A percentile compares a stretch with the other conserved stretches of the same genome.
Conservation (phyloP, 2,888 invertebrate species). For the Rhingia campestris region DNA sequence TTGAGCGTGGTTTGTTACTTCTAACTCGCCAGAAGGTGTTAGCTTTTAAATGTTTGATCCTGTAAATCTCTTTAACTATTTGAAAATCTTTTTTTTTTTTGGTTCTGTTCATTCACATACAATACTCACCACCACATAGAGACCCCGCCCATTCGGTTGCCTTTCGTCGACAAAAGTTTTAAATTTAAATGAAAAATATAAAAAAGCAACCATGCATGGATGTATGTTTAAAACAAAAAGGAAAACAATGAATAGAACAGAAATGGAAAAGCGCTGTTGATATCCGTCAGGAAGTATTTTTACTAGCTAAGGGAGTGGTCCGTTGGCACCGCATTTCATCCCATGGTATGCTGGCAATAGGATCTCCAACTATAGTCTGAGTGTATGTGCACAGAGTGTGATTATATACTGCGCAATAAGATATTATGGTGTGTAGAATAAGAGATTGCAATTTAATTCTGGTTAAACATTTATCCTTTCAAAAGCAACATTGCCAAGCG, state of each 20-base stretch:
- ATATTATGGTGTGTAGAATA: constrained; percentile 54
- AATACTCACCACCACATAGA: background rate
- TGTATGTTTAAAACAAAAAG: background rate
- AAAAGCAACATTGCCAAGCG: constrained; percentile 57
- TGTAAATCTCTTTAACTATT: constrained; percentile 38
- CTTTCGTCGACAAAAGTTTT: constrained; percentile 56
- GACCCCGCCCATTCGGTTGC: constrained; percentile 2
- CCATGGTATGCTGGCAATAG: constrained; percentile 1
- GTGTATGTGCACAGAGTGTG: background rate
- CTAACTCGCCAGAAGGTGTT: constrained; percentile 25
- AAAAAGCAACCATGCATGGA: background rate
- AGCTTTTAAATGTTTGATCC: constrained; percentile 47
- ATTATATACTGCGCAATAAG: constrained; percentile 58
- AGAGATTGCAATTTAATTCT: constrained; percentile 72
- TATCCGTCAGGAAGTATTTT: constrained; percentile 68
- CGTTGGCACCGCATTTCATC: constrained; percentile 33
- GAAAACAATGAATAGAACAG: constrained; percentile 39
- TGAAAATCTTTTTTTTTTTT: constrained; percentile 6
- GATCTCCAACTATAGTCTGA: background rate
- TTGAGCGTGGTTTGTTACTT: constrained; percentile 48
- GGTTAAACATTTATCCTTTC: constrained; percentile 64
- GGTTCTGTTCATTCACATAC: background rate
- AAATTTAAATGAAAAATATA: constrained; percentile 66
- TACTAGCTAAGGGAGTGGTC: constrained; percentile 64
- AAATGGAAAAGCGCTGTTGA: constrained; percentile 71